Base-by-base conservation (phyloP, 2,797 vertebrate species). In the Mareca penelope region DNA sequence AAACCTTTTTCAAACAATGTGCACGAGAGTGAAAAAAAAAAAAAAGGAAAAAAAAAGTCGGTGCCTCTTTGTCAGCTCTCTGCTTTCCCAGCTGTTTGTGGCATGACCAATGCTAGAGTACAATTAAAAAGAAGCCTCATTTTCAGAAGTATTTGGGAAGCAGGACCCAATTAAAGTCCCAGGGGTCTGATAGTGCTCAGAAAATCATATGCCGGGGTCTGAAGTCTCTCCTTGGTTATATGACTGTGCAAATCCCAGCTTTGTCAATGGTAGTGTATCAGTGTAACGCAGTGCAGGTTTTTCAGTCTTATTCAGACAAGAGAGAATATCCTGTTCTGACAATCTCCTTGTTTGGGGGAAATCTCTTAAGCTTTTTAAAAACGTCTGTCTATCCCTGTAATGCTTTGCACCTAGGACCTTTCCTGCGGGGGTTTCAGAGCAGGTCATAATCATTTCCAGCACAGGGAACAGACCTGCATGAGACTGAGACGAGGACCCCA, bases 1-100 rank as follows among this genome's bases (percentile, higher is more conserved):
- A 95, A 95, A 93, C 52, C 85, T 94, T 93, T 96, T 93, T 89
- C 78, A 96, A 95, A 96, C 91, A 96, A 94, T 92, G 89, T 55
- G 29, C 55, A 46, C 72, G 52, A 86, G 82, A 80, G 48, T 81
- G 42, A 31, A 39, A 40, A 82, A 33, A 33, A 31, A 40, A 69
- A 67, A 77, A 42, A 7, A 22, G 81, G 39, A 40, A 56, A 35
- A 77, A 78, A 80, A 60, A 50, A 13, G 60, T 59, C 44, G 19
- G 4, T 82, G 55, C 6, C 28, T 94, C 93, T 94, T 79, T 86
- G 80, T 92, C 71, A 84, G 64, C 71, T 84, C 75, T 84, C 0
- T 17, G 39, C 40, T 80, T 92, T 93, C 88, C 35, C 91, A 88
- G 87, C 92, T 93, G 89, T 84, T 91, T 92, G 72, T 86, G 67